Evolutionary conservation across 1,140 invertebrate species (phyloP), one percentile per base, ranked within the genome.

Genomic region (Lanistes nyassanus): DNA sequence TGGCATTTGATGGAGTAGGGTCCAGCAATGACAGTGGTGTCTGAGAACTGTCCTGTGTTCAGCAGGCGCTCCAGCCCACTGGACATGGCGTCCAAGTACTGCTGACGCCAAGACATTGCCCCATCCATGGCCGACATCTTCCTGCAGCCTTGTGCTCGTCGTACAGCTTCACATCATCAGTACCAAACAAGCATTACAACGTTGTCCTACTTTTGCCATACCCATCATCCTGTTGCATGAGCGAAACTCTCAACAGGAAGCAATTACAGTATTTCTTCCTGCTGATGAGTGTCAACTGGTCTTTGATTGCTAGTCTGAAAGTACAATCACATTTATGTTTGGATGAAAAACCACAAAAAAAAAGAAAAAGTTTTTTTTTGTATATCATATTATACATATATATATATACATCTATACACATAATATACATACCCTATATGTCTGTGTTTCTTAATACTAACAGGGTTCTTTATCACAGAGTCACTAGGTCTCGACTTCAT

Each of bases 11-110:
- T 83, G 3, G 76, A 74, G 67, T 75, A 78, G 13, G 82, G 75
- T 16, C 78, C 81, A 0, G 84, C 80, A 36, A 82, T 79, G 16
- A 86, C 81, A 19, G 80, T 81, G 34, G 82, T 80, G 72, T 85
- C 83, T 21, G 84, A 80, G 70, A 85, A 82, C n/a, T 80, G 78
- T 23, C 79, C 81, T 13, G 78, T 75, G 23, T 58, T 70, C 55
- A 83, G 74, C 53, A 85, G 79, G 1, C 55, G 73, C 42, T 83
- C 83, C 39, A 84, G 39, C 42, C 85, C 83, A 62, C 64, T 74
- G 29, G 85, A 83, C 58, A 86, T 77, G 37, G 84, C 83, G 47
- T 83, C 72, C 65, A 85, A 67, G 68, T 82, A 84, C 56, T 80
- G 76, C 47, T 78, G 76, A n/a, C 72, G 74, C 79, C 79, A 80